A percentile compares a stretch with the other conserved stretches of the same genome.
phyloP scores from a whole-genome alignment of 1,140 invertebrate species.

The Ceratina calcarata region DNA sequence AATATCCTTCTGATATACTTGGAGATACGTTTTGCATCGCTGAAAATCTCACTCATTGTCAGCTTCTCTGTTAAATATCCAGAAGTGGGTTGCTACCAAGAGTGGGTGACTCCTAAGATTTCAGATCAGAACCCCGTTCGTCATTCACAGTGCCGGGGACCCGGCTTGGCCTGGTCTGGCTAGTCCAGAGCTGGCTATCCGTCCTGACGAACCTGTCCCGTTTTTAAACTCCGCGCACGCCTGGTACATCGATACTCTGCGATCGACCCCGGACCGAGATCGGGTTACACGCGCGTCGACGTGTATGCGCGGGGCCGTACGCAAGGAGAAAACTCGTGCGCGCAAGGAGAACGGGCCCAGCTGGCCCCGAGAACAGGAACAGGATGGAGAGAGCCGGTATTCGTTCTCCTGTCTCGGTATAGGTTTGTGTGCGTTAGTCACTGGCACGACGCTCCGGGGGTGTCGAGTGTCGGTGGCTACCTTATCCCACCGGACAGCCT shows the following conservation, averaged over 20 bases:
- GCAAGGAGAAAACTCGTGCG: slow-evolving; percentile 63
- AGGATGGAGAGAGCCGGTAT: slow-evolving; percentile 41
- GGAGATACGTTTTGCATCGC: too few relatives aligned
- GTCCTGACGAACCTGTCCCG: slow-evolving; percentile 60
- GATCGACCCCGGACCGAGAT: slow-evolving; percentile 58
- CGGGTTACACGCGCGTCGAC: slow-evolving; percentile 56
- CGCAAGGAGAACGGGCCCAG: slow-evolving; percentile 30
- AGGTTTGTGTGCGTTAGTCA: slow-evolving; percentile 48
- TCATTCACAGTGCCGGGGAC: slow-evolving; percentile 42
- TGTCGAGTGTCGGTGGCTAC: slow-evolving; percentile 76
- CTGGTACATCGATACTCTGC: slow-evolving; percentile 65
- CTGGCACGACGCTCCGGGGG: slow-evolving; percentile 63
- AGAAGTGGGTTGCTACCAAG: slow-evolving; percentile 26
- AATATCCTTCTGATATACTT: too few relatives aligned
- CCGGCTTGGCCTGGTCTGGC: too few relatives aligned
- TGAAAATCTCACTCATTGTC: too few relatives aligned
- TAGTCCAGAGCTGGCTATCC: slow-evolving; percentile 15
- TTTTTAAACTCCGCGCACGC: slow-evolving; percentile 62
- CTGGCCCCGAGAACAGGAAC: slow-evolving; percentile 38
- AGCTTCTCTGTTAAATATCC: background rate
- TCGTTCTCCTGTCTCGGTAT: background rate
- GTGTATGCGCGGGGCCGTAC: slow-evolving; percentile 59
- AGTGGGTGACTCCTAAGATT: slow-evolving; percentile 56
- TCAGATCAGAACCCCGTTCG: slow-evolving; percentile 61
- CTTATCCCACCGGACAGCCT: slow-evolving; percentile 75